Percentiles rank a stretch among this genome's conserved stretches.
Conservation (phyloP, 2,888 invertebrate species). For the Hydroisotoma schaefferi region DNA sequence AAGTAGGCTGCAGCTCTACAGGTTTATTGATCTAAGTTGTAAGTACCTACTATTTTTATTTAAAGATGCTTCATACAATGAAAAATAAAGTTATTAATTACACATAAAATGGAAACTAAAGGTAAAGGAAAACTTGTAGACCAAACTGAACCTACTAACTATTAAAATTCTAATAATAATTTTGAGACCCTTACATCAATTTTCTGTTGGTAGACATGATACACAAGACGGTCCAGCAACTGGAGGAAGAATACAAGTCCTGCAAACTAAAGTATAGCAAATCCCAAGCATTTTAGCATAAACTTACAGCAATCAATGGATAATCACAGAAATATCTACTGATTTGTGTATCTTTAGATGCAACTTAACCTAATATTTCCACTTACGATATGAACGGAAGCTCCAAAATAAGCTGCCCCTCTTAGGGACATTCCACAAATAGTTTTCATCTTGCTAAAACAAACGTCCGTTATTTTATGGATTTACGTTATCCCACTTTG, state of each 20-base stretch:
- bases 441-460: slow-evolving; percentile 2
- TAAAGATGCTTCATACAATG: too few relatives aligned
- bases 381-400: slow-evolving; percentile 34
- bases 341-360: background rate
- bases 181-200: too few relatives aligned
- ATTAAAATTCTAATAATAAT: too few relatives aligned
- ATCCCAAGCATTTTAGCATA: background rate
- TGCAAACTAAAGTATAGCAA: slow-evolving; percentile 18
- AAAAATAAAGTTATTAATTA: too few relatives aligned
- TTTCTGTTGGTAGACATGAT: slow-evolving; percentile 21
- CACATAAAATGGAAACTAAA: too few relatives aligned
- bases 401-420: slow-evolving; percentile 30
- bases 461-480: too few relatives aligned
- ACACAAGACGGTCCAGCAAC: slow-evolving; percentile 29
- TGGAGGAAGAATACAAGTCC: slow-evolving; percentile 31
- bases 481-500: background rate
- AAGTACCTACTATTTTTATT: too few relatives aligned
- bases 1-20: too few relatives aligned
- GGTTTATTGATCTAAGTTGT: too few relatives aligned
- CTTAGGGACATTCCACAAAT: slow-evolving; percentile 30
- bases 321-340: background rate
- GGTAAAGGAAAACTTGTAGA: too few relatives aligned
- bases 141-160: too few relatives aligned
- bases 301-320: background rate
- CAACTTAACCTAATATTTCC: background rate